Conservation (phyloP, 1,140 invertebrate species). For the Chlorops oryzae region DNA sequence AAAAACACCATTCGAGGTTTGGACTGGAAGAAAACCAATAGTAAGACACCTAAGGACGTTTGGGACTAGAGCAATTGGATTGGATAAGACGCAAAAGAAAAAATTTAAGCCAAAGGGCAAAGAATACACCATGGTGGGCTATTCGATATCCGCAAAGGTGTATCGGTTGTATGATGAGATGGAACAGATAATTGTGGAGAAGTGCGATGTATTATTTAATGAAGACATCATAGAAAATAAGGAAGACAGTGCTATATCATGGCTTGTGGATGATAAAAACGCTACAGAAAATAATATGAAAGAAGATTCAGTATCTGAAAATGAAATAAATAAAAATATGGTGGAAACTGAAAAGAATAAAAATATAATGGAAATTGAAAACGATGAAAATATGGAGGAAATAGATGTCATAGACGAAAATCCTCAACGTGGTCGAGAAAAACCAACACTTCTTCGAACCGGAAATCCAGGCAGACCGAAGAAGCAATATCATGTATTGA, state of each 20-base stretch:
- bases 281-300: not conserved
- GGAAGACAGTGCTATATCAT: not conserved
- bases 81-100: slow-evolving; percentile 2
- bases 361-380: not conserved
- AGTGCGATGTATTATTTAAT: slow-evolving; percentile 4
- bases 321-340: no score
- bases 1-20: not conserved
- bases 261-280: not conserved
- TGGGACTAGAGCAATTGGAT: not conserved
- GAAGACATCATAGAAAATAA: not conserved
- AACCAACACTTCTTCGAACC: not conserved
- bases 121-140: slow-evolving; percentile 6
- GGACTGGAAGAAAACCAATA: no score
- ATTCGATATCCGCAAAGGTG: slow-evolving; percentile 9
- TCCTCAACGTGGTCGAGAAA: not conserved
- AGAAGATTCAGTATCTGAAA: not conserved
- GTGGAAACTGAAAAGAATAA: not conserved
- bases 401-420: not conserved
- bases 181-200: slow-evolving; percentile 9
- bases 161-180: not conserved
- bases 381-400: not conserved
- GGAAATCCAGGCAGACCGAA: not conserved
- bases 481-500: not conserved
- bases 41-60: not conserved
- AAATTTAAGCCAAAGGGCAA: slow-evolving; percentile 8